Percentiles rank a stretch among this genome's conserved stretches.
Conservation (phyloP, 1,140 invertebrate genomes). For the Leptopilina clavipes region DNA sequence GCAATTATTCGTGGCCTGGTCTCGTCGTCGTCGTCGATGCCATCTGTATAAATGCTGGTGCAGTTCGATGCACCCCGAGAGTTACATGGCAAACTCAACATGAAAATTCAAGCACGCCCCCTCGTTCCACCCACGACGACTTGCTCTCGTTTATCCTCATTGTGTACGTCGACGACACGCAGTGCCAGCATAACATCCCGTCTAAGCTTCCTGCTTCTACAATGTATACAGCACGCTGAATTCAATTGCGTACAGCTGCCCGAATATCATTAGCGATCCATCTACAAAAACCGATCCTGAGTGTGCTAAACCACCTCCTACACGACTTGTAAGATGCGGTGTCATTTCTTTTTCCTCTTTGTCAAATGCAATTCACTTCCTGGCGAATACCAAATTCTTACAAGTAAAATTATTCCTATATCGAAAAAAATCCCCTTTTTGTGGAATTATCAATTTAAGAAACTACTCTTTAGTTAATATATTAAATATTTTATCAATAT, state of each 20-base stretch:
- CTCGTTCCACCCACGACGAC: conserved; percentile 56
- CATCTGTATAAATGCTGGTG: conserved; percentile 42
- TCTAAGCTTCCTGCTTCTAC: conserved; percentile 59
- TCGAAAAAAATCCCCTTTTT: no score
- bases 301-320: no score
- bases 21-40: conserved; percentile 42
- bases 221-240: conserved; percentile 60
- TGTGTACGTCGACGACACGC: conserved; percentile 63
- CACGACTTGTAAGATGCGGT: no score
- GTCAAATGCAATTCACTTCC: no score
- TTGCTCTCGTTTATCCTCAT: conserved; percentile 68
- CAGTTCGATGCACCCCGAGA: conserved; percentile 49
- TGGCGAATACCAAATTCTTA: no score
- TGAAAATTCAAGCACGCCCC: conserved; percentile 65
- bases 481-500: no score
- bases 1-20: no score
- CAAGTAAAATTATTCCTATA: no score
- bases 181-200: conserved; percentile 61
- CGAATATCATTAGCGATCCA: conserved; percentile 66
- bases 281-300: conserved; percentile 36
- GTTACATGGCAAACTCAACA: conserved; percentile 61
- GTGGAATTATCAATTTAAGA: no score
- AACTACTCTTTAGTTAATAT: no score
- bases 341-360: no score
- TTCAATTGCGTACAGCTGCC: conserved; percentile 63